Evolutionary conservation across 2,888 invertebrate genomes (phyloP).

Genomic region (Dasysyrphus albostriatus): DNA sequence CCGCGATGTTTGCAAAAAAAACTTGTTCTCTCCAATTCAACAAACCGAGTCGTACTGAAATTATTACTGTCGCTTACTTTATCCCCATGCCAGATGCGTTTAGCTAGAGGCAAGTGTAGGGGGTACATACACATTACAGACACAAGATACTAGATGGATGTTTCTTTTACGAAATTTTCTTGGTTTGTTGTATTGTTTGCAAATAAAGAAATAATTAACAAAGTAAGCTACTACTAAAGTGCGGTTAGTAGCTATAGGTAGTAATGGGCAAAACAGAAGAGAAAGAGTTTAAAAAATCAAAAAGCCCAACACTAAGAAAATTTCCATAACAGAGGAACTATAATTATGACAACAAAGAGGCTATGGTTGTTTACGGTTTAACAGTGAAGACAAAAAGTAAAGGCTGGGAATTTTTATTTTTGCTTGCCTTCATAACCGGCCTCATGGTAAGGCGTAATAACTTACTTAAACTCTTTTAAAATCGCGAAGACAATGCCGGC

Average conservation of each 20-base stretch:
- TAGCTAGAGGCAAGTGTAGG: conserved; percentile 48
- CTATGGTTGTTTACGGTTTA: conserved; percentile 12
- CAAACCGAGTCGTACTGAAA: conserved; percentile 73
- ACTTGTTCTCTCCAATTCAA: conserved; percentile 66
- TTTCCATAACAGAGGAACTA: conserved; percentile 33
- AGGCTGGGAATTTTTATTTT: too few species aligned
- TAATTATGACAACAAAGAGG: conserved; percentile 37
- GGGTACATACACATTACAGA: conserved; percentile 30
- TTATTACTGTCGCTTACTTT: conserved; percentile 57
- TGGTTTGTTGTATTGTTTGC: conserved; percentile 61
- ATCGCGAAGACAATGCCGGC: too few species aligned
- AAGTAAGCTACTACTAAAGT: conserved; percentile 50
- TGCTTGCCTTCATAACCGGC: too few species aligned
- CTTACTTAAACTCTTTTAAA: too few species aligned
- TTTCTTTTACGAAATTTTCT: conserved; percentile 58
- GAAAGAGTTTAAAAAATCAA: conserved; percentile 59
- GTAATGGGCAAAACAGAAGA: conserved; percentile 52
- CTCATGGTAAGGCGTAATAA: too few species aligned
- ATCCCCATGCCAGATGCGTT: conserved; percentile 55
- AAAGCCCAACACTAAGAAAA: conserved; percentile 43
- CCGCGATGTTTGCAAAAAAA: conserved; percentile 32
- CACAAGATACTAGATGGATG: conserved; percentile 52
- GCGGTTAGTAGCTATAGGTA: neutral
- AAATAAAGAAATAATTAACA: conserved; percentile 71
- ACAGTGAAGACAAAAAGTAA: conserved; percentile 39